Evolutionary conservation across 2,888 invertebrate genomes (phyloP).

Genomic region (Myopa testacea): DNA sequence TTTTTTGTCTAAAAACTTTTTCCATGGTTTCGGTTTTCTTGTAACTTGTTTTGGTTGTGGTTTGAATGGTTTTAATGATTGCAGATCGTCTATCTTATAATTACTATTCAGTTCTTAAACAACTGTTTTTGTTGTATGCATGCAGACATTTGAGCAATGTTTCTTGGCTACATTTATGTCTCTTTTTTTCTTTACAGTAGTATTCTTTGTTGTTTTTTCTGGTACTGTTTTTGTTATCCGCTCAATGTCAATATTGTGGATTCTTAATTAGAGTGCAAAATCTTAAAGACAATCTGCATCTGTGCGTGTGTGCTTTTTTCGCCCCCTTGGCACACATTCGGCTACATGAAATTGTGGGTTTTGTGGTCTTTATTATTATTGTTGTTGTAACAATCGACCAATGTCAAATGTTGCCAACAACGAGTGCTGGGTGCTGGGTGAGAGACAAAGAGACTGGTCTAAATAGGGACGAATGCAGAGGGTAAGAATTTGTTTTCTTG

Average conservation of each 20-base stretch:
- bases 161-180: conserved; percentile 3
- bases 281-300: conserved; percentile 1
- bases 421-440: not conserved
- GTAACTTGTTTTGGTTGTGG: conserved; percentile 7
- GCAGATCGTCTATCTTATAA: conserved; percentile 28
- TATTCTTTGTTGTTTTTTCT: not conserved
- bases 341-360: conserved; percentile 16
- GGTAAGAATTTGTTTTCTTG: too few relatives aligned
- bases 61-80: not conserved
- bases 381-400: not conserved
- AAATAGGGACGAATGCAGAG: too few relatives aligned
- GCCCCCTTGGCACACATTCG: conserved; percentile 17
- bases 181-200: not conserved
- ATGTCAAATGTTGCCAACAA: not conserved
- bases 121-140: conserved; percentile 1
- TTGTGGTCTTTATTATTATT: conserved; percentile 10
- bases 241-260: conserved; percentile 32
- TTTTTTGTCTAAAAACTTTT: too few relatives aligned
- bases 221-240: not conserved
- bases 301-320: conserved; percentile 7
- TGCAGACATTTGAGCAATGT: conserved; percentile 19
- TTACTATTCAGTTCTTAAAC: conserved; percentile 11
- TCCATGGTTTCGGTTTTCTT: not conserved
- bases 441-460: too few relatives aligned
- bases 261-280: conserved; percentile 28